phyloP scores from a whole-genome alignment of 1,140 invertebrate genomes.

The Calosoma granatense region DNA sequence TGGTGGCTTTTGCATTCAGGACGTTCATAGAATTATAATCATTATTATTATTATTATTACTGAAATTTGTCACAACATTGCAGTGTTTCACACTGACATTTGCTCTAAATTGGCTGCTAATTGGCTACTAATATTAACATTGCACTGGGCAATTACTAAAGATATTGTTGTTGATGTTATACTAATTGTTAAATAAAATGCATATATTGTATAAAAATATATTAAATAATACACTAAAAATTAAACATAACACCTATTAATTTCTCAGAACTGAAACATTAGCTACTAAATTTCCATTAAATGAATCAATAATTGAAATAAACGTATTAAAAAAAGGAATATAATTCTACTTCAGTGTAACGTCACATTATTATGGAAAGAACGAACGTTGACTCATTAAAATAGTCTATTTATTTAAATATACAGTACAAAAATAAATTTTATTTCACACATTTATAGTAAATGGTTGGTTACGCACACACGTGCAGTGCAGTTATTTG shows the following conservation, averaged over 20 bases:
- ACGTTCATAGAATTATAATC: not conserved
- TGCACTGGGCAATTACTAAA: slow-evolving; percentile 13
- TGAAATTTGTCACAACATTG: slow-evolving; percentile 3
- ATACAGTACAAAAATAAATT: too few species aligned
- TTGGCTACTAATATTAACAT: slow-evolving; percentile 1
- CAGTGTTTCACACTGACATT: slow-evolving; percentile 3
- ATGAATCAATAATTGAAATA: not conserved
- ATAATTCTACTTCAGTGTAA: not conserved
- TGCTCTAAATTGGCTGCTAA: slow-evolving; percentile 10
- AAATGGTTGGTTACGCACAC: too few species aligned
- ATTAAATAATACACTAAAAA: slow-evolving; percentile 8
- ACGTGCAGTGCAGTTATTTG: too few species aligned
- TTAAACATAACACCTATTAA: not conserved
- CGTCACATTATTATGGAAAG: too few species aligned
- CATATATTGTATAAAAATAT: slow-evolving; percentile 11
- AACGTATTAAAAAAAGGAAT: not conserved
- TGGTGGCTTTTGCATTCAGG: not conserved
- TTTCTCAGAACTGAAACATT: not conserved
- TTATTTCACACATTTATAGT: too few species aligned
- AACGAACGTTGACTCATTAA: too few species aligned
- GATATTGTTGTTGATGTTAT: slow-evolving; percentile 13
- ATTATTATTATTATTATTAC: not conserved
- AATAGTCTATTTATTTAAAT: too few species aligned
- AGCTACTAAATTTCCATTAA: not conserved
- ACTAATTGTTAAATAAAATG: slow-evolving; percentile 11